Percentiles rank a stretch among this genome's conserved stretches.
Evolutionary conservation across 2,113 vertebrate genomes (phyloP).

Genomic region (Spheniscus mendiculus): DNA sequence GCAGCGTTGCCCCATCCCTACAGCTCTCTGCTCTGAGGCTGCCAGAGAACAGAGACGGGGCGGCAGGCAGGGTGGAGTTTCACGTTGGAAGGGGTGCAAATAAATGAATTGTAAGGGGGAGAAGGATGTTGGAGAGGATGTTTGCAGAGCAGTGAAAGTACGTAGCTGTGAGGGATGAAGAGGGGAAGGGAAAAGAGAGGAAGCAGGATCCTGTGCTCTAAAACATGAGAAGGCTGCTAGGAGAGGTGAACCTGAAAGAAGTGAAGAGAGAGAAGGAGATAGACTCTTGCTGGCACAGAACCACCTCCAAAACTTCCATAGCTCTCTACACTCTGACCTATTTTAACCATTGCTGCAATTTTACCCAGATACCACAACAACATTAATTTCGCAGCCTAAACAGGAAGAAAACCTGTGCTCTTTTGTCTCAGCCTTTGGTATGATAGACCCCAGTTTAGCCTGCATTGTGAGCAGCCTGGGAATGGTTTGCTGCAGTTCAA

Average conservation of each 20-base stretch:
- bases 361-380: background rate
- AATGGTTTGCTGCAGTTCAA: background rate
- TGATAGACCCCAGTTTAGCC: background rate
- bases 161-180: fast-evolving
- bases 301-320: background rate
- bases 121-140: background rate
- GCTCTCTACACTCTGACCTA: background rate
- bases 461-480: background rate
- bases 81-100: background rate
- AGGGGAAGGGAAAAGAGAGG: background rate
- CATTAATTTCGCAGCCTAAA: background rate
- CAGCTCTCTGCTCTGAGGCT: background rate
- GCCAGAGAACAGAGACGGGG: fast-evolving
- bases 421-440: background rate
- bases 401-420: fast-evolving
- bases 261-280: background rate
- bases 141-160: background rate
- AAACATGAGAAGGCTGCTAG: background rate
- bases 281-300: background rate
- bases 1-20: fast-evolving
- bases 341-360: background rate
- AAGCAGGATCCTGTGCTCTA: background rate
- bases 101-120: background rate
- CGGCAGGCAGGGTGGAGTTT: background rate
- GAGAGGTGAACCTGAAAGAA: background rate